Conservation (phyloP, 23 tunicate genomes). For the Aplidium turbinatum region DNA sequence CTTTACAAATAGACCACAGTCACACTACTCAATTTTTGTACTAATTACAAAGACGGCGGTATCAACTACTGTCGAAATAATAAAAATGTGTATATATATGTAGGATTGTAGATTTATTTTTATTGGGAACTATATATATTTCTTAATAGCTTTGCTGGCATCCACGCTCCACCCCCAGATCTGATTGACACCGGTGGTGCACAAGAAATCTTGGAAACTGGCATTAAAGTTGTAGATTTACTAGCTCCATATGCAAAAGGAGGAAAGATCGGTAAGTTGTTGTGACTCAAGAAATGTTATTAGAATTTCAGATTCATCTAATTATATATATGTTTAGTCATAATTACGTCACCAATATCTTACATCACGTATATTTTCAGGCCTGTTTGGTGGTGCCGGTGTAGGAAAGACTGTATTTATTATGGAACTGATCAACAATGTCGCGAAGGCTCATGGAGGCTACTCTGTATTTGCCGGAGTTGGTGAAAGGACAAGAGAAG, state of each 20-base stretch:
- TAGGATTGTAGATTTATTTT: background rate
- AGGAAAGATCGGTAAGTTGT: constrained; percentile 88
- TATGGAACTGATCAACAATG: constrained; percentile 99
- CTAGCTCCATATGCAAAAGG: constrained; percentile 99
- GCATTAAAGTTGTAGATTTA: constrained; percentile 99
- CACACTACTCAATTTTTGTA: too few species aligned
- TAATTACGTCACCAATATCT: too few species aligned
- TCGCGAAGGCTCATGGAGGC: constrained; percentile 99
- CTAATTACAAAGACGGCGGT: too few species aligned
- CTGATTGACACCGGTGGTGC: constrained; percentile 98
- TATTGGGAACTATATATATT: too few species aligned
- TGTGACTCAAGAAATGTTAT: too few species aligned
- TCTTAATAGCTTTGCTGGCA: constrained; percentile 65
- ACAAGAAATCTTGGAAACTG: constrained; percentile 98
- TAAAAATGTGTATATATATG: background rate
- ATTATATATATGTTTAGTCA: too few species aligned
- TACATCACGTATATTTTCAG: constrained; percentile 44
- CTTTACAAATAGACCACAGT: too few species aligned
- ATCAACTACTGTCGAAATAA: background rate
- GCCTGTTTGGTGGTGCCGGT: constrained; percentile 99
- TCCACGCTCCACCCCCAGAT: constrained; percentile 91
- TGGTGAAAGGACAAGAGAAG: constrained; percentile 99
- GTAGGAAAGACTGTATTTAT: constrained; percentile 99
- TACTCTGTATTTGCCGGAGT: constrained; percentile 99
- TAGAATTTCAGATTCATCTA: too few species aligned